Conservation (phyloP, 2,797 vertebrate genomes). For the Hemitrygon akajei region DNA sequence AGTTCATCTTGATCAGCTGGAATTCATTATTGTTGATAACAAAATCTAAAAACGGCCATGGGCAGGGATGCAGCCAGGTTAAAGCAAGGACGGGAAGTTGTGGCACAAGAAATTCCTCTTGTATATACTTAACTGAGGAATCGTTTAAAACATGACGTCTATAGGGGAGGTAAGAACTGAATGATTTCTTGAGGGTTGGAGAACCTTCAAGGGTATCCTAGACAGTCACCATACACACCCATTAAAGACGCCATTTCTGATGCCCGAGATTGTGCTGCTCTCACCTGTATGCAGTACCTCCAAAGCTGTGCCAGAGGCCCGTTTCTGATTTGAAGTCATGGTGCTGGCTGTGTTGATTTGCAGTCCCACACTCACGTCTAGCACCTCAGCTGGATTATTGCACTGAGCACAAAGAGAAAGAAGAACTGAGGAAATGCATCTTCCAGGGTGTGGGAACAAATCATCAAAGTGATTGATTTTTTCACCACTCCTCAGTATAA, state of each 20-base stretch:
- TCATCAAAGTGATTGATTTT: conserved; percentile 36
- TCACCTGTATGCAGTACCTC: conserved; percentile 38
- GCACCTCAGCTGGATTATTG: conserved; percentile 37
- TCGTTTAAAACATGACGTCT: not conserved
- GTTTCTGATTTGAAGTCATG: conserved; percentile 37
- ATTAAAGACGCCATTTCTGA: conserved; percentile 18
- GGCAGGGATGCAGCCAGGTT: conserved; percentile 30
- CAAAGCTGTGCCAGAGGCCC: conserved; percentile 35
- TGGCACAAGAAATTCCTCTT: conserved; percentile 33
- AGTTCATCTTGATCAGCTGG: not conserved
- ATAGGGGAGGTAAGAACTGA: not conserved
- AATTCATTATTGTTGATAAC: not conserved
- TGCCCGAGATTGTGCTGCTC: conserved; percentile 26
- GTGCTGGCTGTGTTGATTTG: conserved; percentile 37
- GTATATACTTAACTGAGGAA: conserved; percentile 22
- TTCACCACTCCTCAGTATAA: conserved; percentile 32
- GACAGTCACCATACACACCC: conserved; percentile 24
- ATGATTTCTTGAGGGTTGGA: conserved; percentile 28
- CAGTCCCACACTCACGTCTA: conserved; percentile 37
- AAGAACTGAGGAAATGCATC: conserved; percentile 36
- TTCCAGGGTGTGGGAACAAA: conserved; percentile 37
- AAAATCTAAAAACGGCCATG: not conserved
- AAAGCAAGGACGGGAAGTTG: conserved; percentile 1
- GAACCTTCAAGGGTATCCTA: conserved; percentile 19
- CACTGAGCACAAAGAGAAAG: conserved; percentile 38